Conservation (phyloP, 2,113 vertebrate genomes). For the Semicossyphus pulcher region DNA sequence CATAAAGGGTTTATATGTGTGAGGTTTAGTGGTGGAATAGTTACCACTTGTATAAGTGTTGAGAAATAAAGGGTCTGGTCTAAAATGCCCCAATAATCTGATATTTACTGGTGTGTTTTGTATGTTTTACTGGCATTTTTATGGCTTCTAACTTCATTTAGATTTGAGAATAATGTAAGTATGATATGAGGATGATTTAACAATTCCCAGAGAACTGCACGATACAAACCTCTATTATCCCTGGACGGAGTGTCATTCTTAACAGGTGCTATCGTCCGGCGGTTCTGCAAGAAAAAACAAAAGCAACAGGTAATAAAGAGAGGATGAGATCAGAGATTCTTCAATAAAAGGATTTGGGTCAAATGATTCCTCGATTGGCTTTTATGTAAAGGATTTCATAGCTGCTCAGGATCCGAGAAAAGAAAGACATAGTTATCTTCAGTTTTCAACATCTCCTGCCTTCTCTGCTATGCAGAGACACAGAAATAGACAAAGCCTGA, state of each 20-base stretch:
- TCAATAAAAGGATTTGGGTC: not conserved
- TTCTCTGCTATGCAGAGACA: not conserved
- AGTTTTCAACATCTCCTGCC: constrained; percentile 14
- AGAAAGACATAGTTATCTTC: not conserved
- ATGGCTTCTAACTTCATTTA: not conserved
- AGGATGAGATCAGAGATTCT: not conserved
- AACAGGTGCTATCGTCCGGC: constrained; percentile 87
- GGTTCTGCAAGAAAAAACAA: constrained; percentile 83
- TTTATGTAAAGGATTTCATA: not conserved
- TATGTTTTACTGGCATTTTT: not conserved
- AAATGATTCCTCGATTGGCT: constrained; percentile 6
- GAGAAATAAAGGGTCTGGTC: not conserved
- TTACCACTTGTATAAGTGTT: too few relatives aligned
- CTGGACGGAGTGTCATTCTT: constrained; percentile 91
- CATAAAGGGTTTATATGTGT: too few relatives aligned
- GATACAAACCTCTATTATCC: constrained; percentile 93
- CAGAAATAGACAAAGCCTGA: constrained; percentile 44
- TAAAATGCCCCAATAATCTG: not conserved
- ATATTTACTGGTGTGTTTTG: not conserved
- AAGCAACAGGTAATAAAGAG: not conserved
- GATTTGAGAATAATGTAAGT: not conserved
- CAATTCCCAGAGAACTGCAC: not conserved
- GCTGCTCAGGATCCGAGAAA: not conserved
- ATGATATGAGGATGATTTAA: too few relatives aligned
- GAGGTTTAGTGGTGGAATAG: too few relatives aligned